Percentiles rank a stretch among this genome's conserved stretches.
Evolutionary conservation across 2,888 invertebrate species (phyloP).

Genomic region (Tachina lurida): DNA sequence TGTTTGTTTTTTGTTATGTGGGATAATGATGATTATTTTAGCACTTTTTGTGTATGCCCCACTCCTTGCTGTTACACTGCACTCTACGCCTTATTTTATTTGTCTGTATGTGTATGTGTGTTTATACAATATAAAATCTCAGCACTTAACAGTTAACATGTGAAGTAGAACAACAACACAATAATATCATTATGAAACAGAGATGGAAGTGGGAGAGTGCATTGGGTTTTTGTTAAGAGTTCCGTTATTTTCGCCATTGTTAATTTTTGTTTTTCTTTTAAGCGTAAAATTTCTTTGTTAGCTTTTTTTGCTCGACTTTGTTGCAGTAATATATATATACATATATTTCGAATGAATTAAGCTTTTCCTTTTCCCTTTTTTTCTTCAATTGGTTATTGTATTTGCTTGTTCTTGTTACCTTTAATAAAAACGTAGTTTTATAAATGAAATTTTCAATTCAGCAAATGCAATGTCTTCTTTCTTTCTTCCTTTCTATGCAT

Average conservation of each 20-base stretch:
- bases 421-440: constrained; percentile 49
- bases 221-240: constrained; percentile 42
- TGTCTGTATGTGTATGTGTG: neutral
- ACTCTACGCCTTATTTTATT: neutral
- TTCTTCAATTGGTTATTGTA: constrained; percentile 4
- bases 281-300: constrained; percentile 18
- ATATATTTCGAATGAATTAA: constrained; percentile 61
- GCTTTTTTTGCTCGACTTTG: constrained; percentile 50
- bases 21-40: constrained; percentile 51
- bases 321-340: constrained; percentile 13
- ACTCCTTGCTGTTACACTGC: neutral
- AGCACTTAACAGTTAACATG: constrained; percentile 62
- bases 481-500: neutral
- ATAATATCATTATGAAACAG: constrained; percentile 10
- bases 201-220: constrained; percentile 3
- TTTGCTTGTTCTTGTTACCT: constrained; percentile 19
- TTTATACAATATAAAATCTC: constrained; percentile 5
- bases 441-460: constrained; percentile 49
- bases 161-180: constrained; percentile 30
- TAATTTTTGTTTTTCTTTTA: constrained; percentile 34
- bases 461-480: constrained; percentile 25
- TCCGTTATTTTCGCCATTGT: constrained; percentile 65
- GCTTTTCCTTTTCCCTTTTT: constrained; percentile 14
- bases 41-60: neutral
- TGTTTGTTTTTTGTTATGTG: constrained; percentile 2